phyloP scores from a whole-genome alignment of 1,140 invertebrate species.

The Listronotus bonariensis region DNA sequence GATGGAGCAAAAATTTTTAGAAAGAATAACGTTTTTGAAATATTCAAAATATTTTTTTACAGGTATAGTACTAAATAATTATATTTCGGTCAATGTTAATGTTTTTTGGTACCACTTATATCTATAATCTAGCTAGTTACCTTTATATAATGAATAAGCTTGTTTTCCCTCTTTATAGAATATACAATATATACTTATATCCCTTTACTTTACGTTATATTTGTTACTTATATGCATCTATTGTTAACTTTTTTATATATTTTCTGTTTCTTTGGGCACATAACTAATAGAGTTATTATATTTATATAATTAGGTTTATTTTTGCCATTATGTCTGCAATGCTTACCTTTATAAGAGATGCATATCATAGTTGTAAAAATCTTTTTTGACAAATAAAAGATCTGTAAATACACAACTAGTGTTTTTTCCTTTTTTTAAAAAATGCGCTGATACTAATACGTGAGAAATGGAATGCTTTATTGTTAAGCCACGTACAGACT shows the following conservation, averaged over 20 bases:
- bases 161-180: slow-evolving; percentile 18
- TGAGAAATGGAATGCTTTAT: no score
- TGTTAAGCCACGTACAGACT: no score
- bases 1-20: no score
- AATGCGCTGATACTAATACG: no score
- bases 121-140: slow-evolving; percentile 7
- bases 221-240: slow-evolving; percentile 23
- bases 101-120: neutral
- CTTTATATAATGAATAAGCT: slow-evolving; percentile 14
- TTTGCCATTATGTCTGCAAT: slow-evolving; percentile 50
- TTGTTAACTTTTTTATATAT: slow-evolving; percentile 22
- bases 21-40: no score
- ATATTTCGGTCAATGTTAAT: neutral
- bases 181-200: slow-evolving; percentile 8
- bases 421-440: no score
- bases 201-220: slow-evolving; percentile 6
- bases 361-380: slow-evolving; percentile 83
- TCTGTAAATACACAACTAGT: slow-evolving; percentile 61
- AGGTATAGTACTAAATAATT: no score
- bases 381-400: slow-evolving; percentile 72
- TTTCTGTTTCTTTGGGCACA: slow-evolving; percentile 21
- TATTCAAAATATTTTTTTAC: no score
- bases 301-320: slow-evolving; percentile 7
- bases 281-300: neutral
- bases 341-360: slow-evolving; percentile 71